Base-by-base conservation (phyloP, 1,140 invertebrate species). In the Cotesia chilonis region DNA sequence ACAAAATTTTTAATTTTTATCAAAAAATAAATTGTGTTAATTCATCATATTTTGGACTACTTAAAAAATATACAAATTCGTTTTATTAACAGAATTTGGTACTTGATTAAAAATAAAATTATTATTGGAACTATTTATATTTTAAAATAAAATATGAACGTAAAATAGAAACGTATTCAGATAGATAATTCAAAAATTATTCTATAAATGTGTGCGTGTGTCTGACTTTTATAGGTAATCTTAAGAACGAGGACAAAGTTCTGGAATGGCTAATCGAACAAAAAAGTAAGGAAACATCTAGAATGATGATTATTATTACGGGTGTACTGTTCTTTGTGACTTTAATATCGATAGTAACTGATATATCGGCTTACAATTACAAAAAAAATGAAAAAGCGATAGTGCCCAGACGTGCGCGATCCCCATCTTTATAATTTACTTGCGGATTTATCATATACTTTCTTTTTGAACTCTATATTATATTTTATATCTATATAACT, bases 241-340 rank as follows among this genome's bases (percentile, higher is more conserved):
- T 97, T 89, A 94, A 92, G 89, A 94, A 97, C 84, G 96, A 97
- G 91, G 93, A 96, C 87, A 94, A 94, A 90, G 95, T 97, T 88
- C 92, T 97, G 89, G 93, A 95, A 90, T 97, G 95, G 95, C 92
- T 96, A 89, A 90, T 96, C 90, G 92, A 95, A 90, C 94, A 96
- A 90, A 95, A 95, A 92, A 95, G 94, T 95, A 95, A 95, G 94
- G 80, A 85, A 84, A 85, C 84, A 85, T 83, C 79, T 84, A 85
- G 82, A 83, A 85, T 87, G 83, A 87, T 87, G 85, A 87, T 87
- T 82, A 85, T 87, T 82, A 87, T 85, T 78, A 87, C 83, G 83
- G 85, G 85, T 83, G 84, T 87, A 86, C 80, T 87, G 80, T 87
- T 87, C 81, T 84, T 87, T 87, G 84, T 86, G 79, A 87, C 86